Evolutionary conservation across 2,113 vertebrate genomes (phyloP).

Genomic region (Neoarius graeffei): DNA sequence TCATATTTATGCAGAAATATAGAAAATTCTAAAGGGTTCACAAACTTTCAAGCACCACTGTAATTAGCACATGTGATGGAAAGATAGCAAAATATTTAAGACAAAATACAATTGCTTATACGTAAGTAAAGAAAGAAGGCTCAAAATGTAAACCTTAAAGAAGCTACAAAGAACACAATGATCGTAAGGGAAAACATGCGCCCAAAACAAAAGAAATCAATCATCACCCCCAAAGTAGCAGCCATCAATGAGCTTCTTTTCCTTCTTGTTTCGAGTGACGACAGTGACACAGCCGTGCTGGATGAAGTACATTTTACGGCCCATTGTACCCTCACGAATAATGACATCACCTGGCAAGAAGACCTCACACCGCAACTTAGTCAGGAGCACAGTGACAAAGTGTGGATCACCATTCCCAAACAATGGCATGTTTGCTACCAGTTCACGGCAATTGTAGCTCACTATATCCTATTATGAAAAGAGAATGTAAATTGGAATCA

Average conservation of each 20-base stretch:
- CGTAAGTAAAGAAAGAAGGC: not conserved
- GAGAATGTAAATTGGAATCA: slow-evolving; percentile 1
- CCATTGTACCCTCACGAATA: slow-evolving; percentile 90
- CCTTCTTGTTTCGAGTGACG: slow-evolving; percentile 86
- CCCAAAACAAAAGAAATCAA: not conserved
- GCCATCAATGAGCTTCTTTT: slow-evolving; percentile 88
- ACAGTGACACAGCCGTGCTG: slow-evolving; percentile 92
- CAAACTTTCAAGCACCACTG: too few relatives aligned
- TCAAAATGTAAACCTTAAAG: not conserved
- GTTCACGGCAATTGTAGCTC: slow-evolving; percentile 93
- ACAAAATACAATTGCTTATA: not conserved
- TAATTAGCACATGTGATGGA: not conserved
- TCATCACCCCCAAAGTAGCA: slow-evolving; percentile 94
- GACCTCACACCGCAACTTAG: slow-evolving; percentile 91
- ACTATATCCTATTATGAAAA: slow-evolving; percentile 85
- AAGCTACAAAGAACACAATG: not conserved
- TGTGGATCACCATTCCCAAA: slow-evolving; percentile 96
- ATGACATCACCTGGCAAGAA: slow-evolving; percentile 91
- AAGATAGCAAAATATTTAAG: not conserved
- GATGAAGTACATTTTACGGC: slow-evolving; percentile 98
- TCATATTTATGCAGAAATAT: too few relatives aligned
- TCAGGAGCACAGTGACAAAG: slow-evolving; percentile 94
- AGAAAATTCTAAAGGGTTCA: too few relatives aligned
- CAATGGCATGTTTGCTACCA: slow-evolving; percentile 95
- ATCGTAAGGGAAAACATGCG: not conserved